Conservation (phyloP, 2,113 vertebrate genomes). For the Lathamus discolor region DNA sequence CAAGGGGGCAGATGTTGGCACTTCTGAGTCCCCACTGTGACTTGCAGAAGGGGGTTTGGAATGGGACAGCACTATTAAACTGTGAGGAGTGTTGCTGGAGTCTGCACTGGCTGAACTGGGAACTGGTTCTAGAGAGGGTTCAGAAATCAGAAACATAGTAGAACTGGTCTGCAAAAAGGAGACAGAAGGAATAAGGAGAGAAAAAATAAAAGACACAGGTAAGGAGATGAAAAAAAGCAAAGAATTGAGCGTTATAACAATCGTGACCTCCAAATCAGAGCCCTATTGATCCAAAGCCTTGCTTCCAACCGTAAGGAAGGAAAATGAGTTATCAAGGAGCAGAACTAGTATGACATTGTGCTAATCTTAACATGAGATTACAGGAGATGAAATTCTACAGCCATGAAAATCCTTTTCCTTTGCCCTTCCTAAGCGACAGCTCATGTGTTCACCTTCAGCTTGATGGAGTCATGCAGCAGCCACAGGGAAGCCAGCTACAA, state of each 20-base stretch:
- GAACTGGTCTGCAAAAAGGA: conserved; percentile 84
- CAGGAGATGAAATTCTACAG: not conserved
- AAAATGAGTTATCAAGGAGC: not conserved
- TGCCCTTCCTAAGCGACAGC: not conserved
- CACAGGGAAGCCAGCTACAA: not conserved
- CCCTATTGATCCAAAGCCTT: not conserved
- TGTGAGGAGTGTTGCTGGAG: not conserved
- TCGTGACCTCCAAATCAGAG: not conserved
- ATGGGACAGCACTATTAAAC: not conserved
- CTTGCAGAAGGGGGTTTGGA: not conserved
- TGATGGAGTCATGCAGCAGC: accelerated
- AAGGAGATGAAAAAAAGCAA: conserved; percentile 18
- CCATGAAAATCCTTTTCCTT: not conserved
- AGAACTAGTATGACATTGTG: not conserved
- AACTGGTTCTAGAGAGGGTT: conserved; percentile 68
- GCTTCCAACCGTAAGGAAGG: not conserved
- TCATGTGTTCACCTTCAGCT: not conserved
- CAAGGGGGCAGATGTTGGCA: conserved; percentile 39
- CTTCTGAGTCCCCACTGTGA: conserved; percentile 4
- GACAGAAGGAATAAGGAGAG: conserved; percentile 55
- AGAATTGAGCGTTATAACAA: not conserved
- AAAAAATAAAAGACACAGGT: conserved; percentile 50
- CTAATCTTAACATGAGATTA: not conserved
- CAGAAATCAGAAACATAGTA: conserved; percentile 78
- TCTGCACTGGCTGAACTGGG: conserved; percentile 40